A percentile compares a stretch with the other conserved stretches of the same genome.
Conservation (phyloP, 2,888 invertebrate genomes). For the Galeruca laticollis region DNA sequence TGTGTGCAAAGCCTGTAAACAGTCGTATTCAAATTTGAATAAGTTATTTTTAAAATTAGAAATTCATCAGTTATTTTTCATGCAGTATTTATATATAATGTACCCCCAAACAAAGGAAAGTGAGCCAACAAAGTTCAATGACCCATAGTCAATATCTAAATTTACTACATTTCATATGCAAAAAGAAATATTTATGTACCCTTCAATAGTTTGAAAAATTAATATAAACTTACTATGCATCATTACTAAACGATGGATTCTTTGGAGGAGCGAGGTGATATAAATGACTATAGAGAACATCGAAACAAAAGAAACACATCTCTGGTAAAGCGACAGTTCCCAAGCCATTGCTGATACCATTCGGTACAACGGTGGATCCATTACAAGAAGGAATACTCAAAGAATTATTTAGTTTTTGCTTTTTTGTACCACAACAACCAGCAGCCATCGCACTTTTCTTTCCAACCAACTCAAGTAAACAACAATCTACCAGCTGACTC, state of each 20-base stretch:
- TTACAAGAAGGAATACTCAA: slow-evolving; percentile 62
- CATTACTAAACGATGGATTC: slow-evolving; percentile 92
- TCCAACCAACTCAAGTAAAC: slow-evolving; percentile 21
- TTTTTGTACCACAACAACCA: slow-evolving; percentile 92
- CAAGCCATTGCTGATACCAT: slow-evolving; percentile 62
- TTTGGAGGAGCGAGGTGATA: slow-evolving; percentile 93
- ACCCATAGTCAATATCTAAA: slow-evolving; percentile 47
- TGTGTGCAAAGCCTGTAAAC: neutral
- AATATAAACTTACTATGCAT: slow-evolving; percentile 86
- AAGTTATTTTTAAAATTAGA: neutral
- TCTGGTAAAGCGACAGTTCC: slow-evolving; percentile 86
- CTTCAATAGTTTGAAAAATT: neutral
- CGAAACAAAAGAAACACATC: slow-evolving; percentile 99
- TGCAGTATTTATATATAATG: neutral
- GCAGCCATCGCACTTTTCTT: slow-evolving; percentile 76
- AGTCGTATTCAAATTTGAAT: neutral
- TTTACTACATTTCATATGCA: neutral
- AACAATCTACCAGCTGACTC: slow-evolving; percentile 18
- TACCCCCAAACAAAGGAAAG: slow-evolving; percentile 52
- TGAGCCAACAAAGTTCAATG: slow-evolving; percentile 57
- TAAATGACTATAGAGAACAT: slow-evolving; percentile 95
- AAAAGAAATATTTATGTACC: neutral
- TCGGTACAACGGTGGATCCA: slow-evolving; percentile 61
- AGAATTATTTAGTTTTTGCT: slow-evolving; percentile 86
- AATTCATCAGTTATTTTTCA: neutral